Percentiles rank a stretch among this genome's conserved stretches.
These are phyloP conservation scores for Perca flavescens DNA, from an alignment of 2,113 vertebrate species.

Conservation along the genomic window DNA sequence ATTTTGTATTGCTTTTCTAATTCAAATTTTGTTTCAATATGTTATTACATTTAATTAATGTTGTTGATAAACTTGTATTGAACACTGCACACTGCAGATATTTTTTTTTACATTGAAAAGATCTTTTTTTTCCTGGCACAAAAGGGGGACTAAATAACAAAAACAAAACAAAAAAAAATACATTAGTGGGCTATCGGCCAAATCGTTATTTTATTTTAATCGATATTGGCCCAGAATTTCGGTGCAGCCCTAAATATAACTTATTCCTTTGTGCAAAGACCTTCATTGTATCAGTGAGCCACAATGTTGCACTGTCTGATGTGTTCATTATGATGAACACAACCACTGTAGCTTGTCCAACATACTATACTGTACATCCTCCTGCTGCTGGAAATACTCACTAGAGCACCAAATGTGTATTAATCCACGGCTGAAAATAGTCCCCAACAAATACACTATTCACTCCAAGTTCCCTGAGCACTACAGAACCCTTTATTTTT, in stretches of 20 bases:
- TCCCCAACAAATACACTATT: not conserved
- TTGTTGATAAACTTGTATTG: too few relatives aligned
- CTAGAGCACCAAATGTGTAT: slow-evolving; percentile 9
- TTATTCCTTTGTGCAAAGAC: not conserved
- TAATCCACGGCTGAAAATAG: slow-evolving; percentile 9
- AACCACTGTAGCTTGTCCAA: slow-evolving; percentile 9
- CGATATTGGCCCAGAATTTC: too few relatives aligned
- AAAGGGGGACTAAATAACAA: too few relatives aligned
- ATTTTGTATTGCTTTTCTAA: too few relatives aligned
- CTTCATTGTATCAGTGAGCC: not conserved
- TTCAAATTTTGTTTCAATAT: too few relatives aligned
- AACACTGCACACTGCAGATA: too few relatives aligned
- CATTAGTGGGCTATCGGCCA: too few relatives aligned
- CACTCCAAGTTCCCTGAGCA: not conserved
- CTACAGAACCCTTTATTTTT: too few relatives aligned
- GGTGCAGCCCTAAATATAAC: not conserved
- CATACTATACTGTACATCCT: not conserved
- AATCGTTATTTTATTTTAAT: too few relatives aligned
- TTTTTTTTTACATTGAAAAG: too few relatives aligned
- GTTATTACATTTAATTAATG: too few relatives aligned
- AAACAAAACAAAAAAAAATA: not conserved
- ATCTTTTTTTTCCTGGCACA: too few relatives aligned
- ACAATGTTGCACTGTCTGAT: not conserved
- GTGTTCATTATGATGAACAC: slow-evolving; percentile 5
- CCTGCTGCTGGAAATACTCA: slow-evolving; percentile 2